A percentile compares a stretch with the other conserved stretches of the same genome.
Evolutionary conservation across 2,797 vertebrate species (phyloP).

Genomic region (Pangasius larnaudii): DNA sequence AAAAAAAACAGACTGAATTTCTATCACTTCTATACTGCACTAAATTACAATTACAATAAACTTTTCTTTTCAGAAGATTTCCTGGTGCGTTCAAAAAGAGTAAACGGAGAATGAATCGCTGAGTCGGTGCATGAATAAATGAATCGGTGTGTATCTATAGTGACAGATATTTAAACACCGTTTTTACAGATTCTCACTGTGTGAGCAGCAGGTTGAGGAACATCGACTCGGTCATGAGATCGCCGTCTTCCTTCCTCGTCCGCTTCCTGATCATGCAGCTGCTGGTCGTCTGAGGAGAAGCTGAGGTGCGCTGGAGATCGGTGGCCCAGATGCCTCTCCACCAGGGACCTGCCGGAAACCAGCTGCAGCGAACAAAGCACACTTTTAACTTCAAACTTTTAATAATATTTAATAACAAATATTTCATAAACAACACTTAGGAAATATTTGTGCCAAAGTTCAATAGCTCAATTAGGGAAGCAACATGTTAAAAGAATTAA

Average conservation of each 20-base stretch:
- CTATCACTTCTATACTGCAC: too few species aligned
- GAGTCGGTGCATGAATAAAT: neutral
- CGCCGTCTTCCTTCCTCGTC: constrained; percentile 39
- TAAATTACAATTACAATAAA: too few species aligned
- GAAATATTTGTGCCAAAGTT: too few species aligned
- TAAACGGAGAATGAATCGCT: neutral
- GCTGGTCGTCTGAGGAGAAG: constrained; percentile 42
- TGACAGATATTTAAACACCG: neutral
- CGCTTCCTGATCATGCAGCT: constrained; percentile 26
- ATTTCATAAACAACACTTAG: too few species aligned
- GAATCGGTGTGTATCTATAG: neutral
- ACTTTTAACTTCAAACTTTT: too few species aligned
- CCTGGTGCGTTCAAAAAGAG: neutral
- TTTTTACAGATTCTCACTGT: constrained; percentile 37
- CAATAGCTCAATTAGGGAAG: too few species aligned
- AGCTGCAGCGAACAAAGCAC: constrained; percentile 52
- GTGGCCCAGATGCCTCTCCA: constrained; percentile 60
- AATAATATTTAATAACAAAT: too few species aligned
- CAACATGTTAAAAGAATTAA: too few species aligned
- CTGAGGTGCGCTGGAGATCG: constrained; percentile 14
- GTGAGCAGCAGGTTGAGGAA: constrained; percentile 28
- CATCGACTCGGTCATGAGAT: neutral
- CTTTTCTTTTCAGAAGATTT: too few species aligned
- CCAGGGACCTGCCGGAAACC: constrained; percentile 48
- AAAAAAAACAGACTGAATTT: neutral